Percentiles rank a stretch among this genome's conserved stretches.
These are phyloP conservation scores for Laupala kohalensis DNA, from an alignment of 1,140 invertebrate genomes.

Conservation along the genomic window DNA sequence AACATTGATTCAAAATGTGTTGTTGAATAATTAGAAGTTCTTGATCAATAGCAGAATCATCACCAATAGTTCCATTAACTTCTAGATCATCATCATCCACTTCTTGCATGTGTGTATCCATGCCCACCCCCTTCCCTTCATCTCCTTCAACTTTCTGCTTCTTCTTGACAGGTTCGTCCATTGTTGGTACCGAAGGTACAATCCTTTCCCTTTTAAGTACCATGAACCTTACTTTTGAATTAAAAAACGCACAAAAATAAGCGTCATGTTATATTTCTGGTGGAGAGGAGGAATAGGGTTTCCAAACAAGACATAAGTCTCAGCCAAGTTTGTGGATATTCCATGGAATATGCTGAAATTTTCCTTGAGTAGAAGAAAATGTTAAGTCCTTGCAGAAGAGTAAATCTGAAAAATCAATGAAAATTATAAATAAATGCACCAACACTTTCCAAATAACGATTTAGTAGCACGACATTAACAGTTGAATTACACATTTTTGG, in stretches of 20 bases:
- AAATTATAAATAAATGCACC: too few species aligned
- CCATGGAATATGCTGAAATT: background rate
- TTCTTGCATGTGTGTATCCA: background rate
- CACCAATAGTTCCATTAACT: slow-evolving; percentile 36
- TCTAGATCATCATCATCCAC: slow-evolving; percentile 27
- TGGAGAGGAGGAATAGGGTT: background rate
- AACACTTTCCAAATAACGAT: too few species aligned
- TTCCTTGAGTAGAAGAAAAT: background rate
- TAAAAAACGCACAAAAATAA: background rate
- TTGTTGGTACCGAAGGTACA: slow-evolving; percentile 24
- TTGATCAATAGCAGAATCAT: slow-evolving; percentile 18
- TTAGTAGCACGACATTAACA: too few species aligned
- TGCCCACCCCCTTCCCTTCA: slow-evolving; percentile 21
- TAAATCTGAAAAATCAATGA: too few species aligned
- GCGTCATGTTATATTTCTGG: slow-evolving; percentile 4
- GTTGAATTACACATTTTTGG: too few species aligned
- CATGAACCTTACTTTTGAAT: slow-evolving; percentile 23
- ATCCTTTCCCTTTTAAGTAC: slow-evolving; percentile 23
- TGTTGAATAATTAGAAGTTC: slow-evolving; percentile 8
- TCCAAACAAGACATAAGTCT: background rate
- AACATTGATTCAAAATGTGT: slow-evolving; percentile 51
- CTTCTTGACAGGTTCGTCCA: slow-evolving; percentile 62
- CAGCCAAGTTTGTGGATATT: background rate
- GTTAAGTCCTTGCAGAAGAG: background rate
- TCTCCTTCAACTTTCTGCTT: slow-evolving; percentile 45